Conservation (phyloP, 2,113 vertebrate genomes). For the Ictalurus punctatus region DNA sequence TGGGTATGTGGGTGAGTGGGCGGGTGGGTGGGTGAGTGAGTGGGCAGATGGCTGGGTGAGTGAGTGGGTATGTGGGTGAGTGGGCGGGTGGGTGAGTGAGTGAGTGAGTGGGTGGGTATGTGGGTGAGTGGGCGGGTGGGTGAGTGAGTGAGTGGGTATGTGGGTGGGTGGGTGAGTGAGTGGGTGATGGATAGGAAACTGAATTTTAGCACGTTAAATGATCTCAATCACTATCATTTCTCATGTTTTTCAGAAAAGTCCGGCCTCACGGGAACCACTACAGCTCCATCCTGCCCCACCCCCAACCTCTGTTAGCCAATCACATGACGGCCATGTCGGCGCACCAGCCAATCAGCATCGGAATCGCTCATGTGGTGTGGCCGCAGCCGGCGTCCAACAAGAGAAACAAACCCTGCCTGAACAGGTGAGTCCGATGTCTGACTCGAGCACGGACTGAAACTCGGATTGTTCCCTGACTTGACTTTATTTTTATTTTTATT, state of each 20-base stretch:
- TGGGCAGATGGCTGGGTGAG: too few species aligned
- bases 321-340: slow-evolving; percentile 90
- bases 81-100: too few species aligned
- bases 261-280: slow-evolving; percentile 93
- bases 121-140: slow-evolving; percentile 63
- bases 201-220: too few species aligned
- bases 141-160: slow-evolving; percentile 61
- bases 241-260: slow-evolving; percentile 81
- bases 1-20: too few species aligned
- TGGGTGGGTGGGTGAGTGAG: too few species aligned
- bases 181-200: background rate
- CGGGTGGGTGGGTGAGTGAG: too few species aligned
- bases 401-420: slow-evolving; percentile 86
- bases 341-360: slow-evolving; percentile 95
- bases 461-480: background rate
- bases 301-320: slow-evolving; percentile 91
- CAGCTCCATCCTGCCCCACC: slow-evolving; percentile 88
- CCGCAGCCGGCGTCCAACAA: slow-evolving; percentile 89
- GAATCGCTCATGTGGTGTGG: slow-evolving; percentile 97
- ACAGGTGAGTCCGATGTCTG: slow-evolving; percentile 75
- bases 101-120: too few species aligned
- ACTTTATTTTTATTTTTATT: background rate
- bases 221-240: background rate
- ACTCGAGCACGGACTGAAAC: background rate
- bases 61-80: too few species aligned